Base-by-base conservation (phyloP, 2,113 vertebrate genomes). In the Pangasianodon hypophthalmus region DNA sequence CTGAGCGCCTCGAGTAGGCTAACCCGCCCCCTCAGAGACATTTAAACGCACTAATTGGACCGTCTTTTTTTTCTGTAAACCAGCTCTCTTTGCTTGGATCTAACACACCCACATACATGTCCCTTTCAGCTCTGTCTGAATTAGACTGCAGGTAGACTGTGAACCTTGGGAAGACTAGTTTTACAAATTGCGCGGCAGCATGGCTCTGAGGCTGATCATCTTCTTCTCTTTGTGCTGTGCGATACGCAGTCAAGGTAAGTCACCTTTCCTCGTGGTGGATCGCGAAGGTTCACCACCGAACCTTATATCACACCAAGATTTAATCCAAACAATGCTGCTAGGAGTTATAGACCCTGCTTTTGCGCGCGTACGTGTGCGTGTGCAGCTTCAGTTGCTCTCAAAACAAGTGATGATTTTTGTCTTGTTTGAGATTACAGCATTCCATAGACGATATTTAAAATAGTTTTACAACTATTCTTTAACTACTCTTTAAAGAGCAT, bases 191-290 rank as follows among this genome's bases (percentile, higher is more conserved):
- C 84, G 58, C 11, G 37, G 19, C 24, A 54, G 90, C 91, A 96
- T 96, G 96, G 95, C 81, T 93, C 92, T 91, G 86, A 84, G 75
- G 14, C 90, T 89, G 5, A 37, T 94, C 77, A 89, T 96, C 73
- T 92, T 96, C 56, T 92, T 95, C 92, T 92, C 94, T 85, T 84
- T 96, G 82, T 87, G 93, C 91, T 96, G 94, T 90, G 67, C 92
- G 67, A 93, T 96, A 50, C 92, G 90, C 29, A 93, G 89, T 11
- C 95, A 96, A 95, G 95, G 96, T 96, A 95, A 95, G 95, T 91
- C 80, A 92, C 88, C 90, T 91, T 84, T 62, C 19, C 21, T 69
- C 44, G 0, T 14, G 6, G 0, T 44, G 32, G 21, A 41, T 84
- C 48, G 44, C 11, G 48, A 54, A 18, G 37, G 32, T 54, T n/a